Evolutionary conservation across 1,140 invertebrate genomes (phyloP).

Genomic region (Sycobia sp.): DNA sequence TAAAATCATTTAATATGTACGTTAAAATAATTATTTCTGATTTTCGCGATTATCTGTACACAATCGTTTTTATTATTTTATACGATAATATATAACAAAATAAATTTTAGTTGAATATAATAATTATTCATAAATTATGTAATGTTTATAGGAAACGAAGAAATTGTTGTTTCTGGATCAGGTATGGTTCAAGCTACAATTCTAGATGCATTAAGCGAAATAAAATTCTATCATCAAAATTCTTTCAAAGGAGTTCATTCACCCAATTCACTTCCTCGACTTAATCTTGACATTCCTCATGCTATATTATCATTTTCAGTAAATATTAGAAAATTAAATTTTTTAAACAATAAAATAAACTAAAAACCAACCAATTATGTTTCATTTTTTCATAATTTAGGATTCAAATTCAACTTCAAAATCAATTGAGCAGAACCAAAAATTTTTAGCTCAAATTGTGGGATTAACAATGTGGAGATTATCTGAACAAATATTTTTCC

Average conservation of each 20-base stretch:
- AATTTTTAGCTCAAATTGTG: constrained; percentile 48
- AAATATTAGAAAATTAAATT: constrained; percentile 19
- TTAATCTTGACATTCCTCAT: constrained; percentile 50
- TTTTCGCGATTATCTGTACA: too few relatives aligned
- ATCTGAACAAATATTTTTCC: constrained; percentile 52
- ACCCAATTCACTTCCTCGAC: constrained; percentile 38
- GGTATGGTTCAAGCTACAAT: constrained; percentile 50
- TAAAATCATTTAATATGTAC: too few relatives aligned
- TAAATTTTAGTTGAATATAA: too few relatives aligned
- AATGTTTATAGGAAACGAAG: constrained; percentile 40
- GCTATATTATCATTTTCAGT: constrained; percentile 49
- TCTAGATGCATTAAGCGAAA: constrained; percentile 39
- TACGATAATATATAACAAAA: too few relatives aligned
- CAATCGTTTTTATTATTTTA: too few relatives aligned
- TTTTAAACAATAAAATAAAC: neutral
- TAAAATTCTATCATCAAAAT: constrained; percentile 15
- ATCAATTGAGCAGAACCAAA: constrained; percentile 30
- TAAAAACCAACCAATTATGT: neutral
- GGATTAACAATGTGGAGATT: constrained; percentile 50
- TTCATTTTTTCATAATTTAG: constrained; percentile 5
- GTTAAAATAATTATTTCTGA: too few relatives aligned
- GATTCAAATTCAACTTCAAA: constrained; percentile 27
- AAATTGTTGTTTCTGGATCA: constrained; percentile 49
- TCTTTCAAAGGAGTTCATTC: constrained; percentile 6
- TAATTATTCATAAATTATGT: neutral